phyloP scores from a whole-genome alignment of 2,113 vertebrate genomes.

The Kryptolebias marmoratus region DNA sequence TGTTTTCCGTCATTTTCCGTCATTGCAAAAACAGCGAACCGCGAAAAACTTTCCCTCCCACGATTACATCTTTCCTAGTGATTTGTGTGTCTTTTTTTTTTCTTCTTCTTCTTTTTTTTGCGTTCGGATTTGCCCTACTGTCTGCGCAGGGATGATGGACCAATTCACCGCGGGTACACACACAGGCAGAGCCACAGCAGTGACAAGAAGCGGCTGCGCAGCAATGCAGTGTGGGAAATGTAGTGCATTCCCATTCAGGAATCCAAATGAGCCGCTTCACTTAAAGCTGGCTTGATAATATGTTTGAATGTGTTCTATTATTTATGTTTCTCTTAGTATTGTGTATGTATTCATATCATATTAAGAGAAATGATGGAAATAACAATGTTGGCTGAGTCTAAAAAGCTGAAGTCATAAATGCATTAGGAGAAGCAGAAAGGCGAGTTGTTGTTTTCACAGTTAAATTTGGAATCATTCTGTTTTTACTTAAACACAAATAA shows the following conservation, averaged over 20 bases:
- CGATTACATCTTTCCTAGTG: slow-evolving; percentile 66
- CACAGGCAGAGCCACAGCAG: slow-evolving; percentile 70
- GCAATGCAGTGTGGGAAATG: slow-evolving; percentile 78
- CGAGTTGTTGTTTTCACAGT: too few species aligned
- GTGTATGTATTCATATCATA: too few species aligned
- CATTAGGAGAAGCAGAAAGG: too few species aligned
- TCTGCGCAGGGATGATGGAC: slow-evolving; percentile 79
- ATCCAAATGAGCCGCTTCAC: neutral
- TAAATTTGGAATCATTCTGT: too few species aligned
- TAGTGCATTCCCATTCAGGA: slow-evolving; percentile 55
- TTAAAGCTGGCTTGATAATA: neutral
- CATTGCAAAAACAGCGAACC: slow-evolving; percentile 66
- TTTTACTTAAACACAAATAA: too few species aligned
- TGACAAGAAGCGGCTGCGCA: slow-evolving; percentile 68
- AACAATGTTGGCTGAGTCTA: too few species aligned
- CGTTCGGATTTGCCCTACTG: slow-evolving; percentile 62
- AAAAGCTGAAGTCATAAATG: too few species aligned
- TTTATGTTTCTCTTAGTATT: too few species aligned
- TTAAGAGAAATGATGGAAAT: too few species aligned
- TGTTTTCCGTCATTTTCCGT: slow-evolving; percentile 52
- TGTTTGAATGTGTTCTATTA: neutral
- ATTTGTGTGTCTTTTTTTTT: slow-evolving; percentile 8
- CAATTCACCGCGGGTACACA: slow-evolving; percentile 69
- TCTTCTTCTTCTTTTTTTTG: neutral
- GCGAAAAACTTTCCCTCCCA: slow-evolving; percentile 34